A percentile compares a stretch with the other conserved stretches of the same genome.
phyloP scores from a whole-genome alignment of 2,888 invertebrate species.

The Cephus sareptanus region DNA sequence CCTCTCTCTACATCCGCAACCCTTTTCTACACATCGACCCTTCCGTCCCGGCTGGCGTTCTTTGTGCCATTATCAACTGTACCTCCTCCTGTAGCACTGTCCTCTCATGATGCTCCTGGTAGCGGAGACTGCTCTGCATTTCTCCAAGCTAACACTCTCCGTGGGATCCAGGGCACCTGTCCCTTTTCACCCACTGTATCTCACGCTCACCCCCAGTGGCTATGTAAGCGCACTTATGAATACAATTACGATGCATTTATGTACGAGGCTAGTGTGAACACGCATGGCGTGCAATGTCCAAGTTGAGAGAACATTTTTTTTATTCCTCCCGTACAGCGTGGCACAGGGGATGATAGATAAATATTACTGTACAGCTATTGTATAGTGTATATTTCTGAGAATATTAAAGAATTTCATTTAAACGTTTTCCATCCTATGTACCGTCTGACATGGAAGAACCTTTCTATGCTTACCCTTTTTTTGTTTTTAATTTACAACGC shows the following conservation, averaged over 20 bases:
- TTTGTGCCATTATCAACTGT: slow-evolving; percentile 6
- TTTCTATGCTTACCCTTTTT: background rate
- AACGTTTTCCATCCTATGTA: background rate
- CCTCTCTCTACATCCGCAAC: slow-evolving; percentile 16
- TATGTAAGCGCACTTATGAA: slow-evolving; percentile 49
- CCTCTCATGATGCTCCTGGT: background rate
- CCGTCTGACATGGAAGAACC: background rate
- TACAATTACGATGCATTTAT: slow-evolving; percentile 43
- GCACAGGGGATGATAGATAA: background rate
- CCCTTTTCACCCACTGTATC: slow-evolving; percentile 26
- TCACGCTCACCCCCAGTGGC: slow-evolving; percentile 10
- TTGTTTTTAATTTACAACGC: background rate
- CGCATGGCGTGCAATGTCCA: background rate
- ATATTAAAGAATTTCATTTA: background rate
- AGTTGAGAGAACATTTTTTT: background rate
- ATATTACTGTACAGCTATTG: background rate
- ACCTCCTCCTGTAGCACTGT: slow-evolving; percentile 11
- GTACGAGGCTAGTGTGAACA: background rate
- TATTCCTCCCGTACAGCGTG: background rate
- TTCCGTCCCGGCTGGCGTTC: slow-evolving; percentile 9
- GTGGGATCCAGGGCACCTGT: slow-evolving; percentile 56
- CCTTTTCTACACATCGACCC: slow-evolving; percentile 4
- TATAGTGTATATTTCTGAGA: background rate
- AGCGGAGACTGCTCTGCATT: slow-evolving; percentile 27
- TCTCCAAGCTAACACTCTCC: slow-evolving; percentile 40